Evolutionary conservation across 1,140 invertebrate species (phyloP), one percentile per base, ranked within the genome.

Genomic region (Epicauta chinensis): DNA sequence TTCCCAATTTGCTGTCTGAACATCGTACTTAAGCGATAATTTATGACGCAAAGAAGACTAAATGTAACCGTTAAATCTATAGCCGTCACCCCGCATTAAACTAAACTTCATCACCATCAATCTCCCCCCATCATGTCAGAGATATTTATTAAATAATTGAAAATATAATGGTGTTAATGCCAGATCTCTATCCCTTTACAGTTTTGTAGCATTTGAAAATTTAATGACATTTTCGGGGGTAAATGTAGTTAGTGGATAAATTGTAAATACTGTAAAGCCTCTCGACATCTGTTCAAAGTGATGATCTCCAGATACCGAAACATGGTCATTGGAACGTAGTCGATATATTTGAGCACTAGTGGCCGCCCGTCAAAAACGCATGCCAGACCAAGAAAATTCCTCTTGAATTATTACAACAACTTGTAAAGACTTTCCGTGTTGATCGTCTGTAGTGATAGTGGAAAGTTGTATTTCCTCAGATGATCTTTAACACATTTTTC

Each of bases 391-490:
- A 1, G 23, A 15, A 56, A 51, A 56, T 51, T 56, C 54, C 54
- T 47, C 48, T 51, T 56, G 54, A 56, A 48, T 56, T 56, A 56
- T 56, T 56, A 56, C 49, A 30, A 16, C 44, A 56, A 56, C 54
- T 56, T 56, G 34, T 23, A 23, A 47, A 38, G n/a, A n/a, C n/a
- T n/a, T n/a, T n/a, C n/a, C n/a, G n/a, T n/a, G n/a, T n/a, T n/a
- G n/a, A n/a, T n/a, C n/a, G n/a, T n/a, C n/a, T n/a, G n/a, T n/a
- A n/a, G n/a, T n/a, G n/a, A n/a, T n/a, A n/a, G n/a, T n/a, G n/a
- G n/a, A n/a, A n/a, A n/a, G n/a, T n/a, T n/a, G n/a, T n/a, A n/a
- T n/a, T n/a, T n/a, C n/a, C n/a, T n/a, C n/a, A n/a, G n/a, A n/a
- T n/a, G n/a, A n/a, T n/a, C n/a, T n/a, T n/a, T n/a, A n/a, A n/a